Percentiles rank a stretch among this genome's conserved stretches.
These are phyloP conservation scores for Dioctria linearis DNA, from an alignment of 2,888 invertebrate genomes.

Conservation along the genomic window DNA sequence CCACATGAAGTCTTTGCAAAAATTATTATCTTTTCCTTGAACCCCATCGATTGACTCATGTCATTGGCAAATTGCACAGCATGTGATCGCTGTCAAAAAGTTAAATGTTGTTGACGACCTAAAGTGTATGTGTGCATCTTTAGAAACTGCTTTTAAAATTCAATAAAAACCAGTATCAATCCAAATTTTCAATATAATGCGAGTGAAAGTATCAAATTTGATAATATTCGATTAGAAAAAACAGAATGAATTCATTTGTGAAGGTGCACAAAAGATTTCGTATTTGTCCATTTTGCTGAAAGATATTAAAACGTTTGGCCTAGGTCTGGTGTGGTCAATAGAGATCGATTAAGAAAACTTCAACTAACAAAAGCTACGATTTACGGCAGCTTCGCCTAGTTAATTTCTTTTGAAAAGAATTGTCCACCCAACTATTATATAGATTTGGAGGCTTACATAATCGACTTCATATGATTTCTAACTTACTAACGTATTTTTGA, in stretches of 20 bases:
- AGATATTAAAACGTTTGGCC: not conserved
- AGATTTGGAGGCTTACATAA: not conserved
- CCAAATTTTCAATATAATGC: slow-evolving; percentile 10
- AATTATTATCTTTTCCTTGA: no score
- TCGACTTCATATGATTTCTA: slow-evolving; percentile 10
- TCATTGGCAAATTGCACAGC: no score
- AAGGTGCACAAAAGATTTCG: slow-evolving; percentile 15
- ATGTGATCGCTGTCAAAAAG: not conserved
- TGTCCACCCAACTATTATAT: slow-evolving; percentile 14
- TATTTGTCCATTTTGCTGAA: slow-evolving; percentile 9
- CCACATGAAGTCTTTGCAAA: no score
- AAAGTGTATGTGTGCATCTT: not conserved
- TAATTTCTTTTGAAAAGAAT: slow-evolving; percentile 5
- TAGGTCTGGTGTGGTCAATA: not conserved
- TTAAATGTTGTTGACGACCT: not conserved
- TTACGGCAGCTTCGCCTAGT: not conserved
- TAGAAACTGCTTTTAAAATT: not conserved
- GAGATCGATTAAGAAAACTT: slow-evolving; percentile 1
- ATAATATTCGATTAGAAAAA: not conserved
- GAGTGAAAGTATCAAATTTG: slow-evolving; percentile 8
- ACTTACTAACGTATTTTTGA: not conserved
- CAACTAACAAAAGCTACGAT: slow-evolving; percentile 11
- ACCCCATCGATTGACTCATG: no score
- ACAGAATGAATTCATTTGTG: not conserved
- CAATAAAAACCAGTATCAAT: not conserved